Percentiles rank a stretch among this genome's conserved stretches.
phyloP scores from a whole-genome alignment of 2,113 vertebrate species.

The Nansenia antarctica region DNA sequence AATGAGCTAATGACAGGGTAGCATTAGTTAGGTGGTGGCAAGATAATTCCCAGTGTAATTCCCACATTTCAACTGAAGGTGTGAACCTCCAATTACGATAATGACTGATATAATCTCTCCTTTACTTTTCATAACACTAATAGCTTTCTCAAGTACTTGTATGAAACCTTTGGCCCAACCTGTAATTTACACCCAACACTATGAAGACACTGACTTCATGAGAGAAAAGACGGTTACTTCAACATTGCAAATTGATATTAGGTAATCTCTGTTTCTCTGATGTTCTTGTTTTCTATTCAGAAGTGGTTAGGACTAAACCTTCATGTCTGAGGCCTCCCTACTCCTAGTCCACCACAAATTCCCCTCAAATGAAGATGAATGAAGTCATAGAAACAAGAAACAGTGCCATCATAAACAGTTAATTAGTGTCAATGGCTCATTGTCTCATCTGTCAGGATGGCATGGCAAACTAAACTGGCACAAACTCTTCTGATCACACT shows the following conservation, averaged over 20 bases:
- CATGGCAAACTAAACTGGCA: background rate
- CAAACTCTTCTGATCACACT: background rate
- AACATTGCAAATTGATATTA: conserved; percentile 35
- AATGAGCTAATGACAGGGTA: conserved; percentile 34
- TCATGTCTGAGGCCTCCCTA: conserved; percentile 28
- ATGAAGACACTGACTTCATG: conserved; percentile 39
- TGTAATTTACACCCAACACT: conserved; percentile 49
- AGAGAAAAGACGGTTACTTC: conserved; percentile 36
- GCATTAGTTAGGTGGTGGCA: conserved; percentile 9
- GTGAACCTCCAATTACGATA: conserved; percentile 47
- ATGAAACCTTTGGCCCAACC: conserved; percentile 35
- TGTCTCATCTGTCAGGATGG: background rate
- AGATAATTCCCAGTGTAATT: conserved; percentile 44
- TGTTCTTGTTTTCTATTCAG: conserved; percentile 41
- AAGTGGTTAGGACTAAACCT: conserved; percentile 39
- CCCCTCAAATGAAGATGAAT: background rate
- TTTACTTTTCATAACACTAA: conserved; percentile 39
- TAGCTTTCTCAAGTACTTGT: conserved; percentile 21
- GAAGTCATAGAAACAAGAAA: conserved; percentile 10
- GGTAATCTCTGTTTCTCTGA: conserved; percentile 9
- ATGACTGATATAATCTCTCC: conserved; percentile 43
- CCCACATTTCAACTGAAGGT: conserved; percentile 20
- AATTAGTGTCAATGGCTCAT: background rate
- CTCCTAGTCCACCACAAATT: conserved; percentile 33
- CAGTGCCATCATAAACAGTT: background rate